phyloP scores from a whole-genome alignment of 1,140 invertebrate genomes.

The Sycophila sp. region DNA sequence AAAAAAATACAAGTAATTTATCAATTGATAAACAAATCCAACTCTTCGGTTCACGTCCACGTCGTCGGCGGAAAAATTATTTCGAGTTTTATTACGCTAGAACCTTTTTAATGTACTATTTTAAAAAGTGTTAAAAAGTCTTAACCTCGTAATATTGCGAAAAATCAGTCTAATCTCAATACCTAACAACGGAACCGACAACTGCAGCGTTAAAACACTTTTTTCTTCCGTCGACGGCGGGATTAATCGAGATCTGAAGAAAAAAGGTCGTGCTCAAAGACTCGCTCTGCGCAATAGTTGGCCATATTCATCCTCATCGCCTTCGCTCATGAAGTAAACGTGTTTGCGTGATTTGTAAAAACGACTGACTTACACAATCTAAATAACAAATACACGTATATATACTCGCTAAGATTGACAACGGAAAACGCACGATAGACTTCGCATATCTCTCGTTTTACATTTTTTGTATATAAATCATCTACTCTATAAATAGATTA shows the following conservation, averaged over 20 bases:
- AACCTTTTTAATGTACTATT: too few relatives aligned
- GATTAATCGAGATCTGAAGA: too few relatives aligned
- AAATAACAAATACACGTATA: constrained; percentile 1
- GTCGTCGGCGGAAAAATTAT: constrained; percentile 15
- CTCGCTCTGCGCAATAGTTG: too few relatives aligned
- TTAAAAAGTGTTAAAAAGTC: not conserved
- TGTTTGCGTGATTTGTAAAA: not conserved
- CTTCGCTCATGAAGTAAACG: not conserved
- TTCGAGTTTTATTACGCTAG: too few relatives aligned
- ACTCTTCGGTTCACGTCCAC: not conserved
- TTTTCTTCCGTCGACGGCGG: too few relatives aligned
- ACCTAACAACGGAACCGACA: too few relatives aligned
- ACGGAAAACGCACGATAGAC: constrained; percentile 28
- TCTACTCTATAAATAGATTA: constrained; percentile 21
- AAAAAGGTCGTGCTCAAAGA: too few relatives aligned
- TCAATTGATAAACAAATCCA: not conserved
- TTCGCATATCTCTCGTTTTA: constrained; percentile 1
- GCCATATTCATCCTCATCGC: too few relatives aligned
- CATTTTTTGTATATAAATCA: constrained; percentile 17
- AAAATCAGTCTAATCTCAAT: not conserved
- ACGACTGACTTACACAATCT: not conserved
- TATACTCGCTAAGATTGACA: constrained; percentile 23
- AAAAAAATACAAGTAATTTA: not conserved
- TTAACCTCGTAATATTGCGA: not conserved
- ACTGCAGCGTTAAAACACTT: too few relatives aligned